These are phyloP conservation scores for Sula dactylatra DNA, from an alignment of 2,113 vertebrate species.

Conservation along the genomic window DNA sequence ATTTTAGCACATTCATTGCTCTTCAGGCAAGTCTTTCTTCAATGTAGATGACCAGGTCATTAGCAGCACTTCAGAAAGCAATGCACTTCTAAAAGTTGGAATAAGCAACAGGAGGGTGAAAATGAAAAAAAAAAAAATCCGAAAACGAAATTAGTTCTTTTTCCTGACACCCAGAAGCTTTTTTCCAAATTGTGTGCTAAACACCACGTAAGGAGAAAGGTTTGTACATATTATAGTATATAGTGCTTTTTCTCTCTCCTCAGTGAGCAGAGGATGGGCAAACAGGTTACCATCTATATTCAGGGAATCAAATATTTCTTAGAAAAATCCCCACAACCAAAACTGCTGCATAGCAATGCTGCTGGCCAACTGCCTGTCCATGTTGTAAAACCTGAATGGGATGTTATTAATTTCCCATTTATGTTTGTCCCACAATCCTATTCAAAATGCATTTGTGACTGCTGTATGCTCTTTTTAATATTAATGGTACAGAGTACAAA, in stretches of 20 bases:
- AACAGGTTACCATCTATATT: not conserved
- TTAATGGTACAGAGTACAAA: not conserved
- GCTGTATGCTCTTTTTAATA: not conserved
- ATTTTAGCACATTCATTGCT: not conserved
- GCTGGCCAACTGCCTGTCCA: not conserved
- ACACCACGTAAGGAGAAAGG: not conserved
- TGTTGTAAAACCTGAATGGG: not conserved
- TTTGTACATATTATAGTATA: not conserved
- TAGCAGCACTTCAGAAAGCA: not conserved
- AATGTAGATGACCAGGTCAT: not conserved
- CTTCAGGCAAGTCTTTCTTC: not conserved
- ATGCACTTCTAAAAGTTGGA: not conserved
- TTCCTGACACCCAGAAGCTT: not conserved
- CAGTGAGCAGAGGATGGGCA: not conserved
- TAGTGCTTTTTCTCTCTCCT: not conserved
- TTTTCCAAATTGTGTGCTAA: not conserved
- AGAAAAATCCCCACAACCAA: not conserved
- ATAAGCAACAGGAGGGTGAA: not conserved
- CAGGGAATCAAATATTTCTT: not conserved
- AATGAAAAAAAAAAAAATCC: not conserved
- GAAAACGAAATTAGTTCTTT: not conserved
- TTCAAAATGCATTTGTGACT: not conserved
- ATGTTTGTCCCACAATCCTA: not conserved
- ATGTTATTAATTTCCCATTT: not conserved
- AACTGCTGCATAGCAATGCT: not conserved